phyloP scores from a whole-genome alignment of 1,140 invertebrate species.

The Galleria mellonella region DNA sequence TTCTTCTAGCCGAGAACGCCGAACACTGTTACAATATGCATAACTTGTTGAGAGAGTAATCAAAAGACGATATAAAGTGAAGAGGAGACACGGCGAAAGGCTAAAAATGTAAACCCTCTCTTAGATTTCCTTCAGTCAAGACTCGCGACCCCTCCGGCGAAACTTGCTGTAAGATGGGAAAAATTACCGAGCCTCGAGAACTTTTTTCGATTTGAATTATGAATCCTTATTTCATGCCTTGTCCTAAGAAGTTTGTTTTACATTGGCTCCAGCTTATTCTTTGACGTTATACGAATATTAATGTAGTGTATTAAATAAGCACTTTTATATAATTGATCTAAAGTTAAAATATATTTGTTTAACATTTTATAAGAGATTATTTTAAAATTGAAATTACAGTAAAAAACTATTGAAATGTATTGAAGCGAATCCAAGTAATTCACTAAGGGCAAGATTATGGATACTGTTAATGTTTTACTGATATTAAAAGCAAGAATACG shows the following conservation, averaged over 20 bases:
- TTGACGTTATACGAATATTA: constrained; percentile 52
- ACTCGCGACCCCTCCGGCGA: constrained; percentile 58
- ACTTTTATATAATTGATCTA: constrained; percentile 6
- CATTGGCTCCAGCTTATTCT: constrained; percentile 53
- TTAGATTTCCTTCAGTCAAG: constrained; percentile 59
- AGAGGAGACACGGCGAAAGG: constrained; percentile 67
- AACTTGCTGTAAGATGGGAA: constrained; percentile 70
- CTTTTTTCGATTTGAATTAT: constrained; percentile 74
- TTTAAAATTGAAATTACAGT: no score
- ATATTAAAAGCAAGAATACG: no score
- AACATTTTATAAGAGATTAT: no score
- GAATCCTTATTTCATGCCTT: constrained; percentile 71
- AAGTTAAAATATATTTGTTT: no score
- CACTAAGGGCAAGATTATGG: no score
- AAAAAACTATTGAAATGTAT: no score
- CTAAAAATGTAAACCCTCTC: constrained; percentile 70
- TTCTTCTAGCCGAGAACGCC: constrained; percentile 45
- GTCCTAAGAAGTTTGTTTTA: constrained; percentile 64
- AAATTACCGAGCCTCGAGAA: constrained; percentile 65
- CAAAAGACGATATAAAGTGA: constrained; percentile 73
- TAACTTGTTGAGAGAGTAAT: constrained; percentile 74
- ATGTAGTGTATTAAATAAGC: constrained; percentile 36
- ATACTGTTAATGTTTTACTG: no score
- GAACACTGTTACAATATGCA: constrained; percentile 70
- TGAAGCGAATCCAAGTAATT: no score